These are phyloP conservation scores for Peromyscus leucopus DNA, from an alignment of 2,113 vertebrate species.

Conservation along the genomic window DNA sequence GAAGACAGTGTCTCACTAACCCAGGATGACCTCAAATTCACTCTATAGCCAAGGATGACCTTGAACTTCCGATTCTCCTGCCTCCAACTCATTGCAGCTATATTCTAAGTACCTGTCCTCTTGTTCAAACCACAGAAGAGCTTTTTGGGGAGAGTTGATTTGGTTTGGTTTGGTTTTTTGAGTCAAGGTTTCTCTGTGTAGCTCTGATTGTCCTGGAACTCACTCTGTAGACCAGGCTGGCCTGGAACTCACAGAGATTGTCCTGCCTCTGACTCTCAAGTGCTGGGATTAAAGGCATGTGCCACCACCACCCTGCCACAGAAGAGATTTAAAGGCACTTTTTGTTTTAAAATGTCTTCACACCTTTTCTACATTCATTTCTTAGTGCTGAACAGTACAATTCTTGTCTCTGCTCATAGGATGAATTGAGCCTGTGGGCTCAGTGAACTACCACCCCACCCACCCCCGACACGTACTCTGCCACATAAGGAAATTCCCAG, in stretches of 20 bases:
- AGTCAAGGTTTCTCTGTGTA: background rate
- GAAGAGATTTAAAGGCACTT: background rate
- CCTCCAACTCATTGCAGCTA: background rate
- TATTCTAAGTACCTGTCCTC: background rate
- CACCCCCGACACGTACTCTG: background rate
- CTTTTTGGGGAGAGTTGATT: no score
- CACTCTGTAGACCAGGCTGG: background rate
- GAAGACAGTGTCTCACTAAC: background rate
- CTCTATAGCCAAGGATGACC: background rate
- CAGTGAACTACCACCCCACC: background rate
- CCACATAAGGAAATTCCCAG: constrained; percentile 71
- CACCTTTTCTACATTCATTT: background rate
- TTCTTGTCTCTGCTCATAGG: background rate
- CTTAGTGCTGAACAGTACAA: background rate
- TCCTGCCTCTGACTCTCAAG: background rate
- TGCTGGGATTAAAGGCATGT: background rate
- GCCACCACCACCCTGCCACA: background rate
- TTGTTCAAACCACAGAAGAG: constrained; percentile 7
- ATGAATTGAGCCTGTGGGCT: background rate
- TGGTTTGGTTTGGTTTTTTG: no score
- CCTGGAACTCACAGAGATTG: background rate
- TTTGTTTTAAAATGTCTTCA: constrained; percentile 2
- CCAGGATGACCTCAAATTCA: background rate
- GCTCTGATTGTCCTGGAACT: background rate
- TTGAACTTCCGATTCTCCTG: background rate